phyloP scores from a whole-genome alignment of 2,888 invertebrate species.

The Drosophila robusta region DNA sequence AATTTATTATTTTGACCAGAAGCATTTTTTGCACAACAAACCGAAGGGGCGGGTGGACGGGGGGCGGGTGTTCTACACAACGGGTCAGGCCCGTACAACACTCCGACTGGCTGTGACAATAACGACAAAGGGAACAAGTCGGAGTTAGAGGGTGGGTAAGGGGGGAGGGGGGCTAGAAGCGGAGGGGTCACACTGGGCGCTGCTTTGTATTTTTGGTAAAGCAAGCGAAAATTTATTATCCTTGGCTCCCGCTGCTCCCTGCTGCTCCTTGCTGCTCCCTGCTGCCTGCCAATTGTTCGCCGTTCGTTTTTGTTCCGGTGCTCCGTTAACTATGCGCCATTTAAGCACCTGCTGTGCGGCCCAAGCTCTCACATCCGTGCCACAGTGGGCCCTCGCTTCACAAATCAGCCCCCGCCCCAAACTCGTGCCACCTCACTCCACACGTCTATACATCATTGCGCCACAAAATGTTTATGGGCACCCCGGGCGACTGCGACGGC shows the following conservation, averaged over 20 bases:
- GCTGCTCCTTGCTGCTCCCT: background rate
- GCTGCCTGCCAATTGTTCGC: slow-evolving; percentile 53
- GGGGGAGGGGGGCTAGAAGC: too few relatives aligned
- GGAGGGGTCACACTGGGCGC: slow-evolving; percentile 2
- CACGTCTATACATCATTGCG: slow-evolving; percentile 74
- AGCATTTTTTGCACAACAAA: slow-evolving; percentile 36
- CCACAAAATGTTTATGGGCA: slow-evolving; percentile 74
- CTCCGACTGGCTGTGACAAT: slow-evolving; percentile 49
- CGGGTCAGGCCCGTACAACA: slow-evolving; percentile 19
- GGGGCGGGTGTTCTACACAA: background rate
- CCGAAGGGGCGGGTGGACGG: background rate
- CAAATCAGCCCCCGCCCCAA: background rate
- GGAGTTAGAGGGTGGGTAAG: background rate
- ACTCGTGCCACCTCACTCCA: slow-evolving; percentile 20
- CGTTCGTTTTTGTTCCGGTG: slow-evolving; percentile 57
- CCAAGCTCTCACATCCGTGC: slow-evolving; percentile 56
- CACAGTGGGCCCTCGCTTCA: background rate
- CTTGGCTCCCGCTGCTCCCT: slow-evolving; percentile 58
- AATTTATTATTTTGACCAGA: slow-evolving; percentile 82
- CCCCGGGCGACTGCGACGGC: slow-evolving; percentile 20
- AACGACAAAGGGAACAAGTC: slow-evolving; percentile 22
- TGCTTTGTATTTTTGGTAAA: slow-evolving; percentile 60
- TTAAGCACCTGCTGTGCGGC: slow-evolving; percentile 74
- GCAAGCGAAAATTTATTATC: slow-evolving; percentile 73
- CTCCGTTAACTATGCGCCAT: slow-evolving; percentile 77